These are phyloP conservation scores for Sylvilagus floridanus DNA, from an alignment of 2,797 vertebrate genomes.

Conservation along the genomic window DNA sequence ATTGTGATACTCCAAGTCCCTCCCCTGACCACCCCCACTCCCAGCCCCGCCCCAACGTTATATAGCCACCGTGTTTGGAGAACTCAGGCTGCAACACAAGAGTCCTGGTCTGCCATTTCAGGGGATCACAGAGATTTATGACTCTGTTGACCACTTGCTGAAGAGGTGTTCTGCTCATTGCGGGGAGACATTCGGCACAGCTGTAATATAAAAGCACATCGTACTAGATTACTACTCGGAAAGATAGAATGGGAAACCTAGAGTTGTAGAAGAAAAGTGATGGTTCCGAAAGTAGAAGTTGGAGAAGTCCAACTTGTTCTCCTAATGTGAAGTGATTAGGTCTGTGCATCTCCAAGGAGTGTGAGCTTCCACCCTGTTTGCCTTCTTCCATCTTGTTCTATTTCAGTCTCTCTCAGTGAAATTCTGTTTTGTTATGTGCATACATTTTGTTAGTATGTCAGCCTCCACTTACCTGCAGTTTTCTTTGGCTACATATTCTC, in stretches of 20 bases:
- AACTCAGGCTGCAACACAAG: slow-evolving; percentile 41
- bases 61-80: neutral
- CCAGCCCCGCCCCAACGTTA: neutral
- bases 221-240: neutral
- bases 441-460: slow-evolving; percentile 20
- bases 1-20: slow-evolving; percentile 10
- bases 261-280: neutral
- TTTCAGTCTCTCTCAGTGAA: slow-evolving; percentile 12
- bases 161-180: neutral
- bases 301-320: neutral
- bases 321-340: neutral
- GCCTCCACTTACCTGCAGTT: neutral
- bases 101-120: neutral
- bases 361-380: neutral
- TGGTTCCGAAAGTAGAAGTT: slow-evolving; percentile 16
- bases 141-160: neutral
- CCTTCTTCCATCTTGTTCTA: neutral
- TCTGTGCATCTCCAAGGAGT: neutral
- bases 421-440: neutral
- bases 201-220: neutral
- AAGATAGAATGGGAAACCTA: neutral
- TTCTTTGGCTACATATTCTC: slow-evolving; percentile 30
- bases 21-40: neutral
- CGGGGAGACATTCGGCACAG: neutral
- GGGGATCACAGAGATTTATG: neutral